Conservation (phyloP, 2,113 vertebrate species). For the Calyptomena viridis region DNA sequence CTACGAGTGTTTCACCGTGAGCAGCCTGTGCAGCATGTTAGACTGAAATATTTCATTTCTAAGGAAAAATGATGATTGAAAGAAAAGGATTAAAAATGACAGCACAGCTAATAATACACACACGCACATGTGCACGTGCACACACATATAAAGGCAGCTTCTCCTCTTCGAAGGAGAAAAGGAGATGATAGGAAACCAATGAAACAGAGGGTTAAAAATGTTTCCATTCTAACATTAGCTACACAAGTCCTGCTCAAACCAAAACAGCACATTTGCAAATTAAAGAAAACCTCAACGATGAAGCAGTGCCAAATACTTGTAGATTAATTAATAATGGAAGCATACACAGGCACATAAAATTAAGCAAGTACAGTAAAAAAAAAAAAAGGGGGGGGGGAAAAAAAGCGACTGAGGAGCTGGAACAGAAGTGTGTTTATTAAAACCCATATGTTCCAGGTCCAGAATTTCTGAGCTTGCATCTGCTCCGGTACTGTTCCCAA, state of each 20-base stretch:
- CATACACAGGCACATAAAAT: slow-evolving; percentile 48
- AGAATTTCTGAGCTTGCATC: slow-evolving; percentile 23
- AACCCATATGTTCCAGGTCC: slow-evolving; percentile 39
- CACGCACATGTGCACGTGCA: slow-evolving; percentile 24
- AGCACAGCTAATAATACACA: slow-evolving; percentile 70
- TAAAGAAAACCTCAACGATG: slow-evolving; percentile 48
- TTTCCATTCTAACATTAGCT: slow-evolving; percentile 54
- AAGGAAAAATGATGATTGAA: slow-evolving; percentile 75
- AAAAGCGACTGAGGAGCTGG: background rate
- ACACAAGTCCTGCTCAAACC: slow-evolving; percentile 25
- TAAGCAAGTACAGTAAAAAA: slow-evolving; percentile 45
- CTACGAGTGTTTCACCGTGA: slow-evolving; percentile 66
- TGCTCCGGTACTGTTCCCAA: background rate
- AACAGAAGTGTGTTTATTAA: slow-evolving; percentile 62
- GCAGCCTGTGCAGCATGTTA: slow-evolving; percentile 68
- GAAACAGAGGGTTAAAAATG: slow-evolving; percentile 58
- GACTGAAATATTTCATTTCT: slow-evolving; percentile 75
- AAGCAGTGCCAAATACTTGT: slow-evolving; percentile 61
- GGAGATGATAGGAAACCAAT: slow-evolving; percentile 5
- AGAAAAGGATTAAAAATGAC: slow-evolving; percentile 74
- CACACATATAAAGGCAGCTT: slow-evolving; percentile 34
- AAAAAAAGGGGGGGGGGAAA: accelerated
- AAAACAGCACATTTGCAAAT: slow-evolving; percentile 67
- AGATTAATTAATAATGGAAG: slow-evolving; percentile 71
- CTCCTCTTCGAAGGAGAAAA: slow-evolving; percentile 30